Conservation (phyloP, 53 echinoderm and acorn worm genomes). For the Crossaster papposus region DNA sequence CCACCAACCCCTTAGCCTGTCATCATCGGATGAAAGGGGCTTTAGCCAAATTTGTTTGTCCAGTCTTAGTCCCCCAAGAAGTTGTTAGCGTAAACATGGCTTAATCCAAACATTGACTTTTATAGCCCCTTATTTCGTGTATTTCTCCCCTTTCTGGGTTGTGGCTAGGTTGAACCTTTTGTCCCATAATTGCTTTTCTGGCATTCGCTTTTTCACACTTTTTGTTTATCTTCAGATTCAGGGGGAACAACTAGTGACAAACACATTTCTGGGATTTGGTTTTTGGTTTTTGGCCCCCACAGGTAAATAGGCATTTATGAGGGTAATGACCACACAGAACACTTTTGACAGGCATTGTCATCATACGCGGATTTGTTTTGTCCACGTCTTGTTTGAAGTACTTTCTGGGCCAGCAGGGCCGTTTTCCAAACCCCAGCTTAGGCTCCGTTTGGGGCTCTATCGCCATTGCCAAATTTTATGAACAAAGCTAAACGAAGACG, state of each 20-base stretch:
- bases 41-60: conserved; percentile 44
- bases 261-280: conserved; percentile 36
- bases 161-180: background rate
- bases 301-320: background rate
- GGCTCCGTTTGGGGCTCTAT: too few relatives aligned
- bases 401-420: background rate
- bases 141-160: background rate
- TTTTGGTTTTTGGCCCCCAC: background rate
- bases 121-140: conserved; percentile 17
- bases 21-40: conserved; percentile 8
- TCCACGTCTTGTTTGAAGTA: conserved; percentile 7
- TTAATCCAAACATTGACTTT: conserved; percentile 28
- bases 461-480: too few relatives aligned
- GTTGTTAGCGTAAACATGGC: conserved; percentile 28
- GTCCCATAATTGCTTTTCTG: conserved; percentile 1
- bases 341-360: conserved; percentile 25
- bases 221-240: conserved; percentile 15
- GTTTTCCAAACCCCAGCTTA: background rate
- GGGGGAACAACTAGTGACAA: background rate
- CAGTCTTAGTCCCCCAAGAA: conserved; percentile 32
- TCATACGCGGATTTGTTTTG: background rate
- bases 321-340: conserved; percentile 41
- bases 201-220: conserved; percentile 26
- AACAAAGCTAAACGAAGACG: too few relatives aligned
- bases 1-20: background rate